These are phyloP conservation scores for Thaumatotibia leucotreta DNA, from an alignment of 1,140 invertebrate genomes.

Conservation along the genomic window DNA sequence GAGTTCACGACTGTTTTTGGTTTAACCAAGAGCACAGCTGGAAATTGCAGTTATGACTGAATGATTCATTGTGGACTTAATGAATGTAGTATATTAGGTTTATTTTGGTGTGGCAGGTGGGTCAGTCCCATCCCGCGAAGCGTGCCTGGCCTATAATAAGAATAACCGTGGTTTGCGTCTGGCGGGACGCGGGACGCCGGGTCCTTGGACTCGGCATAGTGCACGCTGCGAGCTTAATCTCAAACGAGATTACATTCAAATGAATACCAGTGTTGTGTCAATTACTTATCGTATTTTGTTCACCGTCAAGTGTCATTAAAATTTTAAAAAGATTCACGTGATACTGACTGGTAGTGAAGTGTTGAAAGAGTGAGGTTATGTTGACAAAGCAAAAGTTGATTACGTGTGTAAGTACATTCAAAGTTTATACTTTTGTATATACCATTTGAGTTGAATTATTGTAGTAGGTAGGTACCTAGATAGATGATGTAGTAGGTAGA, in stretches of 20 bases:
- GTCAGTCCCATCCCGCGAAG: neutral
- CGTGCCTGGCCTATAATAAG: slow-evolving; percentile 39
- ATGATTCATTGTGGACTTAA: neutral
- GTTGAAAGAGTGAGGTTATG: slow-evolving; percentile 42
- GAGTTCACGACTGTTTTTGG: neutral
- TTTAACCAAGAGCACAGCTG: neutral
- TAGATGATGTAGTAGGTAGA: neutral
- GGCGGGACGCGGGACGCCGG: neutral
- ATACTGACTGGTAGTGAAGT: neutral
- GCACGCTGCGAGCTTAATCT: slow-evolving; percentile 3
- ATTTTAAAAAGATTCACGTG: neutral
- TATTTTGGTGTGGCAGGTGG: neutral
- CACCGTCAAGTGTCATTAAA: neutral
- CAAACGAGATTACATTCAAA: neutral
- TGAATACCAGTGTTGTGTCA: neutral
- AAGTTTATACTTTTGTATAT: neutral
- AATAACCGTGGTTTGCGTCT: slow-evolving; percentile 40
- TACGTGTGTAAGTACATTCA: slow-evolving; percentile 41
- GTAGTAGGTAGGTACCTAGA: too few relatives aligned
- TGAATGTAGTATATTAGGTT: neutral
- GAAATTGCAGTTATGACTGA: neutral
- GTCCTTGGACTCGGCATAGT: neutral
- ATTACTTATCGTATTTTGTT: neutral
- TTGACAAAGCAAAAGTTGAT: slow-evolving; percentile 47
- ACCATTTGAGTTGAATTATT: too few relatives aligned